Percentiles rank a stretch among this genome's conserved stretches.
phyloP scores from a whole-genome alignment of 2,797 vertebrate species.

The Periophthalmus magnuspinnatus region DNA sequence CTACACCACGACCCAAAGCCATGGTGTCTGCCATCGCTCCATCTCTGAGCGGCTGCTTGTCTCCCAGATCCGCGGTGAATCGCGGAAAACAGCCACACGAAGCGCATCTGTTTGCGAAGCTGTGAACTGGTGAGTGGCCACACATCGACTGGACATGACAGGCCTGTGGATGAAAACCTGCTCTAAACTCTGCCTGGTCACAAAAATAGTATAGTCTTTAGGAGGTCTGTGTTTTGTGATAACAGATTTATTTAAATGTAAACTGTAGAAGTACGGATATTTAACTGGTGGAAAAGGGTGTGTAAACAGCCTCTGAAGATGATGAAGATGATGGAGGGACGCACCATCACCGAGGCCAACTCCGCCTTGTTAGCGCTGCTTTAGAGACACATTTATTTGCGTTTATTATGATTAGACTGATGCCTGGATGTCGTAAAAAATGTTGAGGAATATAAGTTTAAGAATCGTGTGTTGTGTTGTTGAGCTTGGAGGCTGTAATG shows the following conservation, averaged over 20 bases:
- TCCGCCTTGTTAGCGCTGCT: neutral
- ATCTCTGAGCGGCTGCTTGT: neutral
- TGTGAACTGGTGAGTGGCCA: slow-evolving; percentile 29
- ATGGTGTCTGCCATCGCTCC: slow-evolving; percentile 25
- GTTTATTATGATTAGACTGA: neutral
- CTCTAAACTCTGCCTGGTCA: neutral
- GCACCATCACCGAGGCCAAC: neutral
- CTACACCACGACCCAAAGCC: slow-evolving; percentile 18
- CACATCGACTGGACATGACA: neutral
- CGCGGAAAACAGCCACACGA: slow-evolving; percentile 24
- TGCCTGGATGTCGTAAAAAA: neutral
- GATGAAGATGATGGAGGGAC: neutral
- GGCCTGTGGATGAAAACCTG: neutral
- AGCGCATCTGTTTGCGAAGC: neutral
- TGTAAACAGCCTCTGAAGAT: neutral
- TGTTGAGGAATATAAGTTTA: neutral
- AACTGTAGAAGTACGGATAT: neutral
- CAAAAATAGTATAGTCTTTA: neutral
- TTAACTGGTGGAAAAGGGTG: neutral
- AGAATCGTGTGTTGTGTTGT: neutral
- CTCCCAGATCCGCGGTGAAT: slow-evolving; percentile 11
- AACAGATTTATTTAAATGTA: neutral
- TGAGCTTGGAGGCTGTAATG: neutral
- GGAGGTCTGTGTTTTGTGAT: neutral
- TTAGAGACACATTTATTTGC: neutral